These are phyloP conservation scores for Rhabdornis inornatus DNA, from an alignment of 2,113 vertebrate genomes.

Conservation along the genomic window DNA sequence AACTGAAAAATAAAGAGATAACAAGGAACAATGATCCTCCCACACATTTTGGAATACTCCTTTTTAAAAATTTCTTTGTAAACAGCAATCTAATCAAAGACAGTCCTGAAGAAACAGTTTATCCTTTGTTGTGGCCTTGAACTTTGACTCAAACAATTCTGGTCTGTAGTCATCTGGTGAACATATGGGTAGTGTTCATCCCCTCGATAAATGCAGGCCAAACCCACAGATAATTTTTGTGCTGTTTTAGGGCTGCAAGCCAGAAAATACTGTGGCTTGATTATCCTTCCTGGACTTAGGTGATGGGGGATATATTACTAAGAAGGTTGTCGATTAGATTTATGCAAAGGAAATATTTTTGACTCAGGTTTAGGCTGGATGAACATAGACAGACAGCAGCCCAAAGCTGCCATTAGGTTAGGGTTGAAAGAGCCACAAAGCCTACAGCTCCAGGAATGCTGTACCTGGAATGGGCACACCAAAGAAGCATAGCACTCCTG, in stretches of 20 bases:
- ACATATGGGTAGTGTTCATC: constrained; percentile 47
- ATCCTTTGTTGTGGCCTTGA: not conserved
- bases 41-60: not conserved
- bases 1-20: constrained; percentile 8
- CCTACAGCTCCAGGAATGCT: not conserved
- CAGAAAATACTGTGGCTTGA: not conserved
- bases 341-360: not conserved
- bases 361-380: not conserved
- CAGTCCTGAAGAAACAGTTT: constrained; percentile 6
- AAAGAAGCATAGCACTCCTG: not conserved
- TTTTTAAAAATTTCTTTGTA: not conserved
- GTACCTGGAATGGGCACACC: not conserved
- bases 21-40: not conserved
- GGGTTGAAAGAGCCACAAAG: not conserved
- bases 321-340: constrained; percentile 12
- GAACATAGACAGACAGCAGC: not conserved
- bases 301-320: constrained; percentile 10
- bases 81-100: constrained; percentile 24
- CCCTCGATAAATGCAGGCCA: not conserved
- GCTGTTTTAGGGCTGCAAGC: constrained; percentile 18
- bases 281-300: constrained; percentile 6
- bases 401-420: not conserved
- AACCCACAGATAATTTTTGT: constrained; percentile 5
- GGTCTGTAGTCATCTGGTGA: constrained; percentile 29
- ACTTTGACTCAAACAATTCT: constrained; percentile 26